Conservation (phyloP, 2,113 vertebrate species). For the Vimba vimba region DNA sequence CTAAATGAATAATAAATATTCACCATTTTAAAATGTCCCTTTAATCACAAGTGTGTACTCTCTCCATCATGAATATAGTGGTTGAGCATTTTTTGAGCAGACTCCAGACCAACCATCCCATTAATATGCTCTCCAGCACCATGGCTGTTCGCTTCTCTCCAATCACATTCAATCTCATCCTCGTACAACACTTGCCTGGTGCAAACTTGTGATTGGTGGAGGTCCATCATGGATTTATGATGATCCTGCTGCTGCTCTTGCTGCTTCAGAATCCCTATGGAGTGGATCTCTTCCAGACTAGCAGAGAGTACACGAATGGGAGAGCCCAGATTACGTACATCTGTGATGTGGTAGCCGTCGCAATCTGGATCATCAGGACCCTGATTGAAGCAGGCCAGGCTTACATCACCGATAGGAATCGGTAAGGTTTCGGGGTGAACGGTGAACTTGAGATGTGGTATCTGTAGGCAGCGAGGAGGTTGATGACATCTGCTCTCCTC, state of each 20-base stretch:
- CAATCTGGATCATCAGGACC: constrained; percentile 45
- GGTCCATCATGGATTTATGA: constrained; percentile 70
- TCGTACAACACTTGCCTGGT: constrained; percentile 58
- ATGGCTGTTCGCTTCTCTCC: constrained; percentile 58
- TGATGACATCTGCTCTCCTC: constrained; percentile 60
- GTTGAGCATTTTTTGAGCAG: constrained; percentile 71
- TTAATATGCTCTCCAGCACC: constrained; percentile 22
- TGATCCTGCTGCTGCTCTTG: constrained; percentile 62
- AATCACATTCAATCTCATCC: constrained; percentile 70
- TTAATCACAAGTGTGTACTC: constrained; percentile 63
- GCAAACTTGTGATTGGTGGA: constrained; percentile 60
- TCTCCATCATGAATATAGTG: constrained; percentile 66
- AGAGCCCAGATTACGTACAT: constrained; percentile 59
- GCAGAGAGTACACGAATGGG: constrained; percentile 72
- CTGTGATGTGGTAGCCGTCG: constrained; percentile 60
- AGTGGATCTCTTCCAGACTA: constrained; percentile 74
- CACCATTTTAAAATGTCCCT: neutral
- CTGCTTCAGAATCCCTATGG: constrained; percentile 35
- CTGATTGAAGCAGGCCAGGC: constrained; percentile 53
- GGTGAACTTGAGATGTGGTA: constrained; percentile 73
- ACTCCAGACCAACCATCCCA: constrained; percentile 60
- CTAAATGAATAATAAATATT: neutral
- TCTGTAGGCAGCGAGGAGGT: constrained; percentile 54
- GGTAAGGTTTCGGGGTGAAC: constrained; percentile 66
- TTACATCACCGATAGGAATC: constrained; percentile 28